Evolutionary conservation across 2,113 vertebrate species (phyloP), one percentile per base, ranked within the genome.

Genomic region (Cygnus buccinator): DNA sequence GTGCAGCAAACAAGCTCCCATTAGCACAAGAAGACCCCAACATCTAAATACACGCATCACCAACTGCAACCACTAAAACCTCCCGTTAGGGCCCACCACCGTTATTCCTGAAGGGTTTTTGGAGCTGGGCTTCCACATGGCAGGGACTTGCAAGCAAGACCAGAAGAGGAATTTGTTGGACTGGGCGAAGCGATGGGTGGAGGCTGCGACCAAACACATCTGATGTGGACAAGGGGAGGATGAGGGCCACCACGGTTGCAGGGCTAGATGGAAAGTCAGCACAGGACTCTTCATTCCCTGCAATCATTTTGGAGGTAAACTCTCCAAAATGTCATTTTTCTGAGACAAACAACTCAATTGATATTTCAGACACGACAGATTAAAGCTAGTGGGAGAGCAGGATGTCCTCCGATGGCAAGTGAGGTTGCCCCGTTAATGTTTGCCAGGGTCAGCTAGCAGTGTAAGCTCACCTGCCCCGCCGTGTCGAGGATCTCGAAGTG

Each of bases 401-500:
- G 41, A 2, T 5, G 28, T 87, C 80, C 63, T 11, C 25, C 25
- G 7, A 2, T 0, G 2, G 72, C 48, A 20, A 29, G 35, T 12
- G 0, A 1, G 13, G 0, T 61, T 37, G 19, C 20, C 28, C 37
- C 0, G 0, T 0, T 0, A 59, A 10, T 2, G 4, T 6, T 41
- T 4, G 4, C 58, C 55, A 7, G 23, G 25, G 29, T 2, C 43
- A 22, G 75, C 4, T 41, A 5, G 37, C 14, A 1, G 1, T 2
- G 48, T 3, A 41, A 63, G 44, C 96, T 94, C 96, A 98, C 98
- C 98, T 98, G 98, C 12, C 98, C 98, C 0, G 98, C 98, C 0
- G 98, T 98, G 41, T 98, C 98, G 0, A 98, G 97, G 90, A 98
- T 98, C 96, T 98, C 98, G 1, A 98, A 98, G 89, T 98, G 97